phyloP scores from a whole-genome alignment of 37 sponge, comb jelly and placozoan genomes.

The Ianthella basta region DNA sequence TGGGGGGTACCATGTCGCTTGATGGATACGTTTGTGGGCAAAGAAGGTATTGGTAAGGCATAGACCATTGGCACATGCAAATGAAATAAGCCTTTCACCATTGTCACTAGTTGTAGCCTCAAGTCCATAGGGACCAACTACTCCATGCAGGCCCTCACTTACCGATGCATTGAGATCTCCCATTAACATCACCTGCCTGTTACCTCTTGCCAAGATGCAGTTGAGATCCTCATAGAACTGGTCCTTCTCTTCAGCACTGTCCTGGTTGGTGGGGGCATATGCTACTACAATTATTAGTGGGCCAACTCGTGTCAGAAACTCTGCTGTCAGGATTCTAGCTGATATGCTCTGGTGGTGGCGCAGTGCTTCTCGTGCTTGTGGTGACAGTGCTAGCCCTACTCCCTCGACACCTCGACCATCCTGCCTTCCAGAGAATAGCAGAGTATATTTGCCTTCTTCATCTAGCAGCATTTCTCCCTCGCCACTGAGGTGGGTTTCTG shows the following conservation, averaged over 20 bases:
- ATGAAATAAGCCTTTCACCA: constrained; percentile 6
- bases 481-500: constrained; percentile 21
- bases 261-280: constrained; percentile 29
- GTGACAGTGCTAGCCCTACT: constrained; percentile 27
- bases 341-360: constrained; percentile 19
- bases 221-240: constrained; percentile 23
- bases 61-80: constrained; percentile 27
- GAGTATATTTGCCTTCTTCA: constrained; percentile 5
- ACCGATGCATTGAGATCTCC: constrained; percentile 19
- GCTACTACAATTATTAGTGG: constrained; percentile 2
- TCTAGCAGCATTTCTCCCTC: constrained; percentile 19
- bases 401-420: neutral
- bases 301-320: constrained; percentile 13
- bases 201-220: neutral
- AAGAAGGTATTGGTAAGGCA: constrained; percentile 18
- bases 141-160: neutral
- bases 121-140: constrained; percentile 10
- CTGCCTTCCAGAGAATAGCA: constrained; percentile 24
- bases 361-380: constrained; percentile 11
- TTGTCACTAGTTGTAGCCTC: constrained; percentile 18
- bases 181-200: constrained; percentile 16
- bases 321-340: constrained; percentile 25
- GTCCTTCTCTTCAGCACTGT: constrained; percentile 8
- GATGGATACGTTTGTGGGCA: constrained; percentile 14
- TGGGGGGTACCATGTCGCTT: constrained; percentile 13